A percentile compares a stretch with the other conserved stretches of the same genome.
Evolutionary conservation across 2,113 vertebrate species (phyloP).

Genomic region (Phyllostomus hastatus): DNA sequence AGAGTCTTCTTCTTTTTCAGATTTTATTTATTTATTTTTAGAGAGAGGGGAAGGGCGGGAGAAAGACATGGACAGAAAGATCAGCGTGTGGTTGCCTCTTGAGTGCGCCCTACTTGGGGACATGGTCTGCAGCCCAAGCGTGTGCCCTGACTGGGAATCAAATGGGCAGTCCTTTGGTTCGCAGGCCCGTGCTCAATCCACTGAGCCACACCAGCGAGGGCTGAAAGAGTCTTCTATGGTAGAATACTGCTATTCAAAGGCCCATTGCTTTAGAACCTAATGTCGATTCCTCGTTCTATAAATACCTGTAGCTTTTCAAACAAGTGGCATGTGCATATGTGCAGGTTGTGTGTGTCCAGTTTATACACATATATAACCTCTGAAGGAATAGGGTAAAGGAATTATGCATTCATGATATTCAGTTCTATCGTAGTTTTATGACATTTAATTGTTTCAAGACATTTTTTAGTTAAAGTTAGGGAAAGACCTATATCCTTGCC

Average conservation of each 20-base stretch:
- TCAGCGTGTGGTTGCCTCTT: too few relatives aligned
- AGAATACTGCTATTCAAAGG: background rate
- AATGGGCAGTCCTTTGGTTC: too few relatives aligned
- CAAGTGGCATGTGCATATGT: background rate
- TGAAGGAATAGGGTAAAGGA: background rate
- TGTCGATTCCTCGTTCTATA: background rate
- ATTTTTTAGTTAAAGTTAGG: background rate
- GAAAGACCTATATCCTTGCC: background rate
- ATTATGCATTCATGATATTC: background rate
- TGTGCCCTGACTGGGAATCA: too few relatives aligned
- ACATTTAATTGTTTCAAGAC: background rate
- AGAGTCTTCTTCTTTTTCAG: too few relatives aligned
- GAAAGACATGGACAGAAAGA: too few relatives aligned
- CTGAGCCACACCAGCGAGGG: too few relatives aligned
- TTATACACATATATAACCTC: background rate
- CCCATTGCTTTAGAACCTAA: background rate
- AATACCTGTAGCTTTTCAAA: background rate
- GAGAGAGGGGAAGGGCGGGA: too few relatives aligned
- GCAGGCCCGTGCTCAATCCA: too few relatives aligned
- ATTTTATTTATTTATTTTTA: too few relatives aligned
- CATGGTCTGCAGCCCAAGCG: too few relatives aligned
- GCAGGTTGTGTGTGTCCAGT: background rate
- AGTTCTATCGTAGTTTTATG: background rate
- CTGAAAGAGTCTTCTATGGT: background rate
- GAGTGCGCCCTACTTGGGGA: too few relatives aligned